Conservation (phyloP, 2,797 vertebrate species). For the Manis javanica region DNA sequence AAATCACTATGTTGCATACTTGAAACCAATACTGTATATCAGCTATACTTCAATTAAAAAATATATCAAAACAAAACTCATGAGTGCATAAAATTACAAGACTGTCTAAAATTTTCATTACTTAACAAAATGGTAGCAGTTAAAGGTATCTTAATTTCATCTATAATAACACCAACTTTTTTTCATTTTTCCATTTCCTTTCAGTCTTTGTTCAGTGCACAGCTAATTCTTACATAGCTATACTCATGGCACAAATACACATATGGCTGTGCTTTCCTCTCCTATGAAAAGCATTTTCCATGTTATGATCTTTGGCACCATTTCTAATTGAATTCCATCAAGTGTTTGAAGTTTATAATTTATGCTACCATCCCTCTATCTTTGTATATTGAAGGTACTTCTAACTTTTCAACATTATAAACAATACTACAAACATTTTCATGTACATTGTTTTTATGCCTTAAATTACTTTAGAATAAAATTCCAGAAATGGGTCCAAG, state of each 20-base stretch:
- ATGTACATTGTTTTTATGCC: neutral
- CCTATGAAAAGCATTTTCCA: neutral
- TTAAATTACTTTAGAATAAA: conserved; percentile 22
- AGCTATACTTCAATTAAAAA: too few species aligned
- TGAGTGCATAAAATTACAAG: conserved; percentile 1
- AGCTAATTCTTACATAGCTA: neutral
- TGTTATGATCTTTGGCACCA: neutral
- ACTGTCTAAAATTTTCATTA: neutral
- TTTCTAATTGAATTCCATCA: conserved; percentile 30
- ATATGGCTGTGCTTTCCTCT: neutral
- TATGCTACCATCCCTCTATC: neutral
- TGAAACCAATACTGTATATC: too few species aligned
- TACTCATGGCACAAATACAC: neutral
- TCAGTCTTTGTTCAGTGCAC: neutral
- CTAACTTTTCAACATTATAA: neutral
- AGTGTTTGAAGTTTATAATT: neutral
- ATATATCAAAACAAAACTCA: neutral
- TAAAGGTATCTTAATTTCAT: neutral
- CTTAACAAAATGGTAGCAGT: neutral
- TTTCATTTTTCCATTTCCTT: neutral
- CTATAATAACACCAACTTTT: neutral
- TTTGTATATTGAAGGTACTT: neutral
- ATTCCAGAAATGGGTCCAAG: conserved; percentile 9
- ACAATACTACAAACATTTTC: conserved; percentile 2
- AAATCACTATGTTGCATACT: too few species aligned